A percentile compares a stretch with the other conserved stretches of the same genome.
These are phyloP conservation scores for Hydrocynus forskahlii DNA, from an alignment of 2,797 vertebrate species.

Conservation along the genomic window DNA sequence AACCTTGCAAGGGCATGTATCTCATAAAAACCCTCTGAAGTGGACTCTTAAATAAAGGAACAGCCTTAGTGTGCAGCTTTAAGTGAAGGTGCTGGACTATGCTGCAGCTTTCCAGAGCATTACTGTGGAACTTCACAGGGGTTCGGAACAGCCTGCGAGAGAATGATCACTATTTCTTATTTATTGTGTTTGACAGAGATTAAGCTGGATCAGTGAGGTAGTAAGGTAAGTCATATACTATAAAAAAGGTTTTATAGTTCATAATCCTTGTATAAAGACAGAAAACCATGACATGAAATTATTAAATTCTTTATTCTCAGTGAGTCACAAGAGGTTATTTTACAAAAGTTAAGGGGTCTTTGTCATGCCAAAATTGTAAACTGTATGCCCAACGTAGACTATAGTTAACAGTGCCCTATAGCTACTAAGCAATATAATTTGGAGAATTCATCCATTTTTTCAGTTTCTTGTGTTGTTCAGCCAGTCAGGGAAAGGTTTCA, in stretches of 20 bases:
- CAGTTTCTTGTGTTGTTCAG: too few relatives aligned
- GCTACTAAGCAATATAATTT: not conserved
- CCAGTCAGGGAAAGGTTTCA: too few relatives aligned
- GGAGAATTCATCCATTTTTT: too few relatives aligned
- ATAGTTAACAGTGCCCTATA: not conserved
- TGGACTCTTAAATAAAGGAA: slow-evolving; percentile 5
- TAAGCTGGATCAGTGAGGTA: not conserved
- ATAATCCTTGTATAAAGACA: too few relatives aligned
- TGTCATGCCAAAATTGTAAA: not conserved
- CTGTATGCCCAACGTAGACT: too few relatives aligned
- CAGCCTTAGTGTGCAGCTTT: not conserved
- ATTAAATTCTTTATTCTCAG: not conserved
- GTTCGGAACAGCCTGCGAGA: not conserved
- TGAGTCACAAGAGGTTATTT: not conserved
- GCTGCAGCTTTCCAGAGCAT: not conserved
- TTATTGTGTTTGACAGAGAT: not conserved
- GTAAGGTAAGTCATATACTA: not conserved
- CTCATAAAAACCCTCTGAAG: slow-evolving; percentile 8
- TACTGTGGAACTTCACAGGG: not conserved
- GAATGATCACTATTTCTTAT: not conserved
- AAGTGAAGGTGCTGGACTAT: not conserved
- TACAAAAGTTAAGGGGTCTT: not conserved
- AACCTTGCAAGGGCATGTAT: not conserved
- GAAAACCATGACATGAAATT: not conserved
- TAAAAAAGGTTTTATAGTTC: too few relatives aligned